Percentiles rank a stretch among this genome's conserved stretches.
Conservation (phyloP, 2,113 vertebrate species). For the Carettochelys insculpta region DNA sequence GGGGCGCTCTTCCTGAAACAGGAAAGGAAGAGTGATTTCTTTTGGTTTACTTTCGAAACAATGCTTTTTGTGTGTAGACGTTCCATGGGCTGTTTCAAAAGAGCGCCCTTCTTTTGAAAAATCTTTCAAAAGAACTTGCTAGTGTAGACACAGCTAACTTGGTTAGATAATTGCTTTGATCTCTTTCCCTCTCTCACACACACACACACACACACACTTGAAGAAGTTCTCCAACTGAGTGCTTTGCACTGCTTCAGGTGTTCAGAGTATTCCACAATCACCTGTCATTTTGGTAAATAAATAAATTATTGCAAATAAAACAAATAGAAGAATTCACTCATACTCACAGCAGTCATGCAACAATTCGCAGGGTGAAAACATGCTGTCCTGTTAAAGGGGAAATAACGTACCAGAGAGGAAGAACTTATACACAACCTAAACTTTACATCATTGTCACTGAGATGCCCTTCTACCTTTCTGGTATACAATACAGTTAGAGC, state of each 20-base stretch:
- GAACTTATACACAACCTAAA: neutral
- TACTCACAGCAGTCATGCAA: neutral
- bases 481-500: neutral
- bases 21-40: too few relatives aligned
- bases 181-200: neutral
- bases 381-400: neutral
- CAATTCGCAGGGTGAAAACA: neutral
- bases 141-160: too few relatives aligned
- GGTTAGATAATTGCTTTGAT: neutral
- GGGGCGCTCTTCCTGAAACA: too few relatives aligned
- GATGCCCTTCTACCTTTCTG: neutral
- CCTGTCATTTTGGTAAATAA: neutral
- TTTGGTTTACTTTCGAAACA: too few relatives aligned
- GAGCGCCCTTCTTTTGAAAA: too few relatives aligned
- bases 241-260: neutral
- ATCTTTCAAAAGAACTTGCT: too few relatives aligned
- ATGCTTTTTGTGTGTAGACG: too few relatives aligned
- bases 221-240: neutral
- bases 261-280: neutral
- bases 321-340: neutral
- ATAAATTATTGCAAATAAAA: neutral
- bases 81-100: too few relatives aligned
- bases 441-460: neutral
- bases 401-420: neutral
- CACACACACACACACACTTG: neutral